Evolutionary conservation across 2,797 vertebrate genomes (phyloP).

Genomic region (Gila robusta): DNA sequence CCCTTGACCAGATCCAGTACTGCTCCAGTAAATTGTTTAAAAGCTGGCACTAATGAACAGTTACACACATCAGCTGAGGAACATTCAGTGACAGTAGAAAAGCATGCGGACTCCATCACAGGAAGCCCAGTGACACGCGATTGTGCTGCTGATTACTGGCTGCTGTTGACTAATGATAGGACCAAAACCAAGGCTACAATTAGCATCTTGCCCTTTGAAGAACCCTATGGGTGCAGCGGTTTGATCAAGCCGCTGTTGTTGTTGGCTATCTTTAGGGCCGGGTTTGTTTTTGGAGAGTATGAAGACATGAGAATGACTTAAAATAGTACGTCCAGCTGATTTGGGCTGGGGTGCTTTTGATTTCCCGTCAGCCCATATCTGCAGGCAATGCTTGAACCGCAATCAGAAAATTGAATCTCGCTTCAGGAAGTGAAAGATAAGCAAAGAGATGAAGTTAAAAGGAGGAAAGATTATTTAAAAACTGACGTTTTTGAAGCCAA

Average conservation of each 20-base stretch:
- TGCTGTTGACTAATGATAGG: slow-evolving; percentile 56
- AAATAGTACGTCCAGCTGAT: slow-evolving; percentile 41
- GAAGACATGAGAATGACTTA: slow-evolving; percentile 18
- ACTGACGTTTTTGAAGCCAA: not conserved
- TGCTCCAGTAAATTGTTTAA: not conserved
- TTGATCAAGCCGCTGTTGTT: slow-evolving; percentile 31
- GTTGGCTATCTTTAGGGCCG: slow-evolving; percentile 40
- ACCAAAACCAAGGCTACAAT: slow-evolving; percentile 48
- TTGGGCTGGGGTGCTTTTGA: slow-evolving; percentile 28
- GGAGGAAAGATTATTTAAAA: not conserved
- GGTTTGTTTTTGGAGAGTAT: slow-evolving; percentile 42
- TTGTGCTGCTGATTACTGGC: slow-evolving; percentile 45
- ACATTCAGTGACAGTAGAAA: not conserved
- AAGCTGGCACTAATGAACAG: slow-evolving; percentile 4
- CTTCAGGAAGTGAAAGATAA: slow-evolving; percentile 55
- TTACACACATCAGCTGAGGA: not conserved
- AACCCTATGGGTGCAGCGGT: slow-evolving; percentile 42
- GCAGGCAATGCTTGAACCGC: slow-evolving; percentile 1
- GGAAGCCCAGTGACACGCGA: slow-evolving; percentile 34
- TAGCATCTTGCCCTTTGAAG: slow-evolving; percentile 53
- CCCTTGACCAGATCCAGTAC: not conserved
- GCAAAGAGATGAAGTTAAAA: slow-evolving; percentile 8
- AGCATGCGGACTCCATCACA: slow-evolving; percentile 41
- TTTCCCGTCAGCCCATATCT: not conserved
- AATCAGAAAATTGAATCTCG: slow-evolving; percentile 62